Evolutionary conservation across 2,888 invertebrate species (phyloP), one percentile per base, ranked within the genome.

Genomic region (Eledone cirrhosa): DNA sequence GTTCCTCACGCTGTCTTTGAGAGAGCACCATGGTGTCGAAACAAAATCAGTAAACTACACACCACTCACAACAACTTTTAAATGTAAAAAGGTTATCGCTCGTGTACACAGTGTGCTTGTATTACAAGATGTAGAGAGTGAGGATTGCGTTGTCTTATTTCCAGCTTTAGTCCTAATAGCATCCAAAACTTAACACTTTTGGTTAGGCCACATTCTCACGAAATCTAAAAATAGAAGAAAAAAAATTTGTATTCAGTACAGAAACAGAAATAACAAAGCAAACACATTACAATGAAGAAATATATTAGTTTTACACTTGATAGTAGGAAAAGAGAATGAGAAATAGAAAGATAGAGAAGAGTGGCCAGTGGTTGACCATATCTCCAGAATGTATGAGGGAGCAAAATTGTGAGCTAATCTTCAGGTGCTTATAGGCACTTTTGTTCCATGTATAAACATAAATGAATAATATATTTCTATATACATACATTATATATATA

Each of bases 1-100:
- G 94, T 95, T 98, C 97, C 94, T 98, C 98, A 94, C 96, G 95
- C 95, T 98, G 97, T 94, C 97, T 96, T 94, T 97, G 97, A 93
- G 97, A 97, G 94, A 98, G 94, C 94, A 97, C 97, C 97, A 98
- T 98, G 96, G 96, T 97, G 80, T 33, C 75, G 75, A 75, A 75
- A 75, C 29, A 5, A n/a, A 24, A 41, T 33, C 16, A 47, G 67
- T 22, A 69, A 69, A 11, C 29, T 69, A 69, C 69, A 69, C 69
- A 69, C 69, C 69, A 69, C 69, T 69, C 33, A 29, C 69, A 31
- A 29, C 27, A n/a, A 75, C 48, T 75, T n/a, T 24, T n/a, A 8
- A 63, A 63, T 63, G n/a, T 8, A 63, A 63, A 63, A 63, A 63
- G 63, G 8, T 63, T n/a, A 27, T 63, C 63, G 63, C n/a, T 63